Base-by-base conservation (phyloP, 2,888 invertebrate genomes). In the Tryphoninae sp. region DNA sequence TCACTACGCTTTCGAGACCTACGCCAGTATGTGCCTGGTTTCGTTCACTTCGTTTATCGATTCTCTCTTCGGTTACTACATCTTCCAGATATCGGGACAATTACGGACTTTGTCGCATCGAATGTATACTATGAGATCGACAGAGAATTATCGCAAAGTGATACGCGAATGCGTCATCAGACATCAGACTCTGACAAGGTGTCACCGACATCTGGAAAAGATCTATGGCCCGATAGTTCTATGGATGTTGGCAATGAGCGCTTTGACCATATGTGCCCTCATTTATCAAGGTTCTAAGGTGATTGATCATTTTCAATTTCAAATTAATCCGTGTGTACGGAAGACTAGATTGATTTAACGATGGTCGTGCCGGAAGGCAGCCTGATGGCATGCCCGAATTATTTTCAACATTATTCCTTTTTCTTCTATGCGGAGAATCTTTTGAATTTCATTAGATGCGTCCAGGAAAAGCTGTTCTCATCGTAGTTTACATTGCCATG, bases 171-270 rank as follows among this genome's bases (percentile, higher is more conserved):
- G 82, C 58, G 75, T 82, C 55, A 8, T 8, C 13, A 67, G 69
- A 40, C 79, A 78, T 81, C 71, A 51, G 8, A 77, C 65, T 16
- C 62, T 84, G 2, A 68, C 65, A 0, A 64, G 59, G 11, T 84
- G 83, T 58, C 74, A 76, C 33, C n/a, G 42, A 6, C 72, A 55
- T 26, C 64, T 84, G 42, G 59, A 83, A 26, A 62, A 69, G 2
- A 82, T 83, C 45, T 84, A 83, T 33, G 80, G 83, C 4, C 80
- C 83, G 1, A 67, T 84, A 0, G 80, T 82, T 23, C 53, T 83
- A 8, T 78, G 82, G 78, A 65, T 82, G 72, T 19, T 81, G 26
- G n/a, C 77, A 2, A 72, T 72, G 1, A 81, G 72, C 53, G 77
- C 82, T 2, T 58, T 83, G 23, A 55, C 73, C 22, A 59, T 83